Evolutionary conservation across 2,113 vertebrate species (phyloP).

Genomic region (Neodontobutis hainanensis): DNA sequence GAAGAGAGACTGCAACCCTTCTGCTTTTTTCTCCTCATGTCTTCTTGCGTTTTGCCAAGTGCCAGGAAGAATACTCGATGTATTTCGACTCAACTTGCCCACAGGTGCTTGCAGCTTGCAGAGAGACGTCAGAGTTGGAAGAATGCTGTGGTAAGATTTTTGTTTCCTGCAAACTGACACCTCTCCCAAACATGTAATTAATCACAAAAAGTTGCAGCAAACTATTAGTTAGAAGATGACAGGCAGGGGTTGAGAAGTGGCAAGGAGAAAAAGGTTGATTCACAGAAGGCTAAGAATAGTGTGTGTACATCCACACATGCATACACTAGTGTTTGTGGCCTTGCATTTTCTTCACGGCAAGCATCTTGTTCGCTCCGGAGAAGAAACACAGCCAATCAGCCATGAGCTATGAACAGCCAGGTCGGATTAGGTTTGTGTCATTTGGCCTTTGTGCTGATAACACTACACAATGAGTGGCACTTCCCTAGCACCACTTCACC

Average conservation of each 20-base stretch:
- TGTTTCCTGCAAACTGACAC: constrained; percentile 53
- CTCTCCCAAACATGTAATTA: constrained; percentile 67
- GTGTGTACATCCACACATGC: constrained; percentile 14
- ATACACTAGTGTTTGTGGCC: constrained; percentile 1
- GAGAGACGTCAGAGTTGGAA: constrained; percentile 36
- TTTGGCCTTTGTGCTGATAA: constrained; percentile 74
- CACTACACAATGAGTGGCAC: constrained; percentile 78
- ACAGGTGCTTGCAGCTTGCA: constrained; percentile 36
- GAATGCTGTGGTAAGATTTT: constrained; percentile 47
- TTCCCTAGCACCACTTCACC: constrained; percentile 82
- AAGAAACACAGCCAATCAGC: constrained; percentile 58
- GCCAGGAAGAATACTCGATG: constrained; percentile 19
- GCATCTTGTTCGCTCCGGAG: constrained; percentile 48
- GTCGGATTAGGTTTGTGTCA: constrained; percentile 71
- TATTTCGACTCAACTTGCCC: constrained; percentile 8
- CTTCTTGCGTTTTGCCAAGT: constrained; percentile 24
- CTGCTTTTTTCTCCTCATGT: constrained; percentile 25
- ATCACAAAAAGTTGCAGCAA: constrained; percentile 62
- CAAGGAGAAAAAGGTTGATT: constrained; percentile 35
- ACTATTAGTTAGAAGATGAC: constrained; percentile 58
- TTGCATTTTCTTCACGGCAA: constrained; percentile 30
- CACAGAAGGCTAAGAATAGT: constrained; percentile 36
- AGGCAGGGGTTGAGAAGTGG: constrained; percentile 40
- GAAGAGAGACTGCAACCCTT: constrained; percentile 24
- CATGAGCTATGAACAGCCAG: constrained; percentile 71